Percentiles rank a stretch among this genome's conserved stretches.
Conservation (phyloP, 2,113 vertebrate species). For the Catagonus wagneri region DNA sequence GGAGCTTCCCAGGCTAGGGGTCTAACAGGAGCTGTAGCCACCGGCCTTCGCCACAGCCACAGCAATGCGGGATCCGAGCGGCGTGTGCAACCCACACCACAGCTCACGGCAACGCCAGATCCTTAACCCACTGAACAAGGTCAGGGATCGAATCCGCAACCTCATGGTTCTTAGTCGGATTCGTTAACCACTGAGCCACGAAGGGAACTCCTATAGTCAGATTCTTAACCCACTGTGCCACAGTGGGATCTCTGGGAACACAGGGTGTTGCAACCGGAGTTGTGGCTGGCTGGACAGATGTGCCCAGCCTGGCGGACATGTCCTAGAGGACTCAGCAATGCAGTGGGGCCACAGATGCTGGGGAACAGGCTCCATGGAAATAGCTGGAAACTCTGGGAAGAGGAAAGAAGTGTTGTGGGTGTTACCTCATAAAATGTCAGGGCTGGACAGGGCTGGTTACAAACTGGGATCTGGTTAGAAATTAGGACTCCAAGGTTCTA, state of each 20-base stretch:
- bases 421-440: background rate
- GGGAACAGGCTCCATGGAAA: background rate
- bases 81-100: too few species aligned
- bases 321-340: background rate
- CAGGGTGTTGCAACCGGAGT: background rate
- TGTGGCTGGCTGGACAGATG: background rate
- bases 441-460: background rate
- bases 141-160: too few species aligned
- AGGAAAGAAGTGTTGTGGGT: background rate
- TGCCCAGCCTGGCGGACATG: background rate
- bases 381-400: background rate
- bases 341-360: background rate
- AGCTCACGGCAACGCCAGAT: too few species aligned
- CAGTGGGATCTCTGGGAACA: background rate
- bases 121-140: too few species aligned
- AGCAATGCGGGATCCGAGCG: too few species aligned
- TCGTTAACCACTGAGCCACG: too few species aligned
- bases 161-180: too few species aligned
- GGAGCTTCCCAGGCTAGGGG: too few species aligned
- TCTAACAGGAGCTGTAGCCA: too few species aligned
- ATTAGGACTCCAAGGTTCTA: fast-evolving
- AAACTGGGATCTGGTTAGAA: background rate
- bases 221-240: too few species aligned
- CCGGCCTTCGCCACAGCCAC: too few species aligned
- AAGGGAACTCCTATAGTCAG: too few species aligned